Base-by-base conservation (phyloP, 2,113 vertebrate species). In the Chrysemys picta region DNA sequence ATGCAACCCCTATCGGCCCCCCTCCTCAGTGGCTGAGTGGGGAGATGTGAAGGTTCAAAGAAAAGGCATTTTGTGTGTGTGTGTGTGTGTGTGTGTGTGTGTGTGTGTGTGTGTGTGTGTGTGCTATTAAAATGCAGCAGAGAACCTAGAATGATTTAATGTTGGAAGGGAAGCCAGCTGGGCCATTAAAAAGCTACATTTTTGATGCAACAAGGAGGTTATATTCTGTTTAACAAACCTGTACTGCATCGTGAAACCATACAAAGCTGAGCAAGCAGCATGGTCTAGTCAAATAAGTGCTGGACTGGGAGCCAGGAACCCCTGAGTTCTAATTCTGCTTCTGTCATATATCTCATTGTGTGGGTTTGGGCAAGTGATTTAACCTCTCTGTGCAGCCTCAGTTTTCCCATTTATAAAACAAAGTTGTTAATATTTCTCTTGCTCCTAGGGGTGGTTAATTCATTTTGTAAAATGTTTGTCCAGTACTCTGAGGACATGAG, bases 171-270 rank as follows among this genome's bases (percentile, higher is more conserved):
- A 19, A 96, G 42, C 47, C 85, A 89, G 84, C 89, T 91, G 91
- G 29, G 50, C 16, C 11, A 5, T 3, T 54, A 25, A n/a, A 91
- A 89, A 35, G n/a, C 89, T 45, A 52, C 5, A 53, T 57, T 2
- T 57, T 84, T 82, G 87, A 62, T 94, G 89, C 69, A 80, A 35
- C 24, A 35, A 49, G 78, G 69, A 95, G 81, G 80, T 88, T 56
- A 80, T 85, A 80, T 49, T 83, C 57, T 86, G 3, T 38, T 89
- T 47, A 72, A n/a, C 85, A 89, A 56, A 84, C 47, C 72, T 75
- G 52, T 17, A 4, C 85, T 10, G 50, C 49, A 38, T 52, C 52
- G 35, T 35, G 80, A 81, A 89, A 95, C 80, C 87, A 92, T 50
- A 79, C 65, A 47, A 82, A 82, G 85, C 80, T 87, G 80, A 47